phyloP scores from a whole-genome alignment of 2,797 vertebrate genomes.

The Kryptopterus vitreolus region DNA sequence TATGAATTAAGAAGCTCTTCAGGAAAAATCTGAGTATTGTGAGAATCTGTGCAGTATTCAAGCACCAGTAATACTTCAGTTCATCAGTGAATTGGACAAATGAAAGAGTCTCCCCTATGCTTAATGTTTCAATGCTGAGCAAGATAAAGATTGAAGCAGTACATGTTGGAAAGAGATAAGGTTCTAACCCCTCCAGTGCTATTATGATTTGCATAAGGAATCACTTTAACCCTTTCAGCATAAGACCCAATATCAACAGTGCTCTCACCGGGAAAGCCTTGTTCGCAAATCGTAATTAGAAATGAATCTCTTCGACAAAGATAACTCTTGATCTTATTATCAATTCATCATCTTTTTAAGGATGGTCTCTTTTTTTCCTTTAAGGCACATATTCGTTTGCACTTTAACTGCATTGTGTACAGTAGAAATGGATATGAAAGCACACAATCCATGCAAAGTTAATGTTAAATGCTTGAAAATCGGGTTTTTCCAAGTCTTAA shows the following conservation, averaged over 20 bases:
- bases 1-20: background rate
- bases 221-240: slow-evolving; percentile 35
- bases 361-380: background rate
- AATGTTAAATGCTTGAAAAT: too few species aligned
- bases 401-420: background rate
- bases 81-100: background rate
- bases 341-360: background rate
- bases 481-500: too few species aligned
- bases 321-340: background rate
- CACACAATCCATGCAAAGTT: too few species aligned
- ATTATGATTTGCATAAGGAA: slow-evolving; percentile 44
- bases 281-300: slow-evolving; percentile 10
- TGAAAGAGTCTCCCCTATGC: slow-evolving; percentile 17
- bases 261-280: background rate
- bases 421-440: background rate
- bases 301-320: background rate
- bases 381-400: background rate
- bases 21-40: slow-evolving; percentile 2
- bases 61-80: background rate
- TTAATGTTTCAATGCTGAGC: slow-evolving; percentile 5
- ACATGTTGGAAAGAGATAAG: slow-evolving; percentile 26
- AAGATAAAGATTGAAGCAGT: slow-evolving; percentile 30
- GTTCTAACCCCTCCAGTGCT: slow-evolving; percentile 27
- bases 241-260: slow-evolving; percentile 12
- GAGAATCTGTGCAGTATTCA: too few species aligned